Base-by-base conservation (phyloP, 2,888 invertebrate species). In the Nymphalis urticae region DNA sequence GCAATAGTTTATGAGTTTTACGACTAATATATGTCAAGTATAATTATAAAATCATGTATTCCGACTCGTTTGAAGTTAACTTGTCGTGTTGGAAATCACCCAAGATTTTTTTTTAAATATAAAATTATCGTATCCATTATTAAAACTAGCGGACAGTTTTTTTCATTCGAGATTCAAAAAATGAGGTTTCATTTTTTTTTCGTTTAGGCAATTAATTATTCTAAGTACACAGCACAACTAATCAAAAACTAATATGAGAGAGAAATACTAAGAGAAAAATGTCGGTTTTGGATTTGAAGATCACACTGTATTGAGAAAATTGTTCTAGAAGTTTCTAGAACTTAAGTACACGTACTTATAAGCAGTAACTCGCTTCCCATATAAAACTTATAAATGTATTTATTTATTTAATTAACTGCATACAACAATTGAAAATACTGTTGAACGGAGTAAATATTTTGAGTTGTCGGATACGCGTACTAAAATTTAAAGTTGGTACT, bases 141-240 rank as follows among this genome's bases (percentile, higher is more conserved):
- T 85, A 79, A 77, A 84, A 77, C 91, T 91, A 92, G 84, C 92
- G 90, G 90, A 91, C 92, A 90, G 91, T 83, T 86, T 86, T 77
- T 24, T 53, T 53, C 53, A 21, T 53, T 85, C 82, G 91, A 90
- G 90, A 90, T 80, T 88, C 85, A 83, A 83, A 71, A 82, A 85
- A 83, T 85, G 88, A 89, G 86, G 88, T 87, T 79, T 74, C 79
- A 80, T 76, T 79, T 83, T 71, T 65, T 79, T 83, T 68, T 65
- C 48, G 48, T 79, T 79, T 79, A 85, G 83, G 82, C 85, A 83
- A 81, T 86, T 79, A 81, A 78, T 83, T 86, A 88, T 73, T 81
- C 90, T 92, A 92, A 90, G 85, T 91, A 91, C 91, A 92, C 92
- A 88, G 91, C 92, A 92, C 92, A 89, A 89, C 90, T 92, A 91